Evolutionary conservation across 1,140 invertebrate species (phyloP).

Genomic region (Zaprionus ghesquierei): DNA sequence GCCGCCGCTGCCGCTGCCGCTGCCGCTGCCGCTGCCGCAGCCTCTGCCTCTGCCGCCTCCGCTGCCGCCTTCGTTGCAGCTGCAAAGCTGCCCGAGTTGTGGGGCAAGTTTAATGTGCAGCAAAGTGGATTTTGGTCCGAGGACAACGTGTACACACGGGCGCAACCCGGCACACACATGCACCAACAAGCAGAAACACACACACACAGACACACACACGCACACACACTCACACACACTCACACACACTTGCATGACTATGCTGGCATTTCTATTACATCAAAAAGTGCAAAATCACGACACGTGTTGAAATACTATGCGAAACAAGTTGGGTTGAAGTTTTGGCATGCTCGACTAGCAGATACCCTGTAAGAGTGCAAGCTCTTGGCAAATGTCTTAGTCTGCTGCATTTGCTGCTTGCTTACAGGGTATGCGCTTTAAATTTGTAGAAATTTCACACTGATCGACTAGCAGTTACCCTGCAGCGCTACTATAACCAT

Average conservation of each 20-base stretch:
- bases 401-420: not conserved
- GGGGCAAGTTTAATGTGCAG: constrained; percentile 49
- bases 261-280: constrained; percentile 57
- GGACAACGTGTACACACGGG: constrained; percentile 23
- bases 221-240: not conserved
- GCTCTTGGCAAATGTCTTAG: not conserved
- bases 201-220: constrained; percentile 11
- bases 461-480: not conserved
- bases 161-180: not conserved
- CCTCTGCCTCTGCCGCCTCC: too few species aligned
- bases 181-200: not conserved
- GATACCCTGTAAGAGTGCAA: not conserved
- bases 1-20: not conserved
- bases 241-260: constrained; percentile 1
- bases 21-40: too few species aligned
- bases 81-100: constrained; percentile 19
- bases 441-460: not conserved
- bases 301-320: constrained; percentile 46
- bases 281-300: constrained; percentile 59
- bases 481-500: not conserved
- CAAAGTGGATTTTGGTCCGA: constrained; percentile 57
- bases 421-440: not conserved
- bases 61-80: too few species aligned
- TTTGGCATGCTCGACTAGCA: not conserved
- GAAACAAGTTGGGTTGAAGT: not conserved